A percentile compares a stretch with the other conserved stretches of the same genome.
phyloP scores from a whole-genome alignment of 2,113 vertebrate genomes.

The Malurus alboscapulatus region DNA sequence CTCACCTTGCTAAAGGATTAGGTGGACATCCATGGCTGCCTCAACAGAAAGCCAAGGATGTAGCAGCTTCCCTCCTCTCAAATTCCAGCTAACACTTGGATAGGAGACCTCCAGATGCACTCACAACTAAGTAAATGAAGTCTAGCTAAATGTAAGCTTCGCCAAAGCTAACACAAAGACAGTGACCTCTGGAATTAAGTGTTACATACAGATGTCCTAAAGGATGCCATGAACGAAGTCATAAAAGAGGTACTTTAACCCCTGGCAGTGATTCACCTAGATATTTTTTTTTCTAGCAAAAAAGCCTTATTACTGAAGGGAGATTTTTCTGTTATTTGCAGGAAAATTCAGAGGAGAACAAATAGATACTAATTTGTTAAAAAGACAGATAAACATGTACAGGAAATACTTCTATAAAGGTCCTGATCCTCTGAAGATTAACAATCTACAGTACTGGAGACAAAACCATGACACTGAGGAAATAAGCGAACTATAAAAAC shows the following conservation, averaged over 20 bases:
- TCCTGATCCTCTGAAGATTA: constrained; percentile 78
- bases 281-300: constrained; percentile 16
- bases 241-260: constrained; percentile 51
- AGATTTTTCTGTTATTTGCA: constrained; percentile 58
- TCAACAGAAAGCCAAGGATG: neutral
- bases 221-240: constrained; percentile 4
- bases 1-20: neutral
- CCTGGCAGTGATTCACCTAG: neutral
- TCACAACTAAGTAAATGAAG: neutral
- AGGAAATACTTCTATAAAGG: constrained; percentile 79
- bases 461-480: constrained; percentile 74
- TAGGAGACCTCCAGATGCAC: neutral
- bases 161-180: constrained; percentile 38
- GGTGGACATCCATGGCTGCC: neutral
- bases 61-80: neutral
- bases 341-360: constrained; percentile 64
- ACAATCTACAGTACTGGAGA: constrained; percentile 68
- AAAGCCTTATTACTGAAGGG: constrained; percentile 6
- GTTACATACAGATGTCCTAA: constrained; percentile 38
- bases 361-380: constrained; percentile 46
- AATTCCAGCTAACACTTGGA: neutral
- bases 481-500: constrained; percentile 77
- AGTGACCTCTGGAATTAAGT: constrained; percentile 42
- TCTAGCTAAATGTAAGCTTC: neutral
- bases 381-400: constrained; percentile 75